Percentiles rank a stretch among this genome's conserved stretches.
Conservation (phyloP, 2,113 vertebrate genomes). For the Butastur rufipennis region DNA sequence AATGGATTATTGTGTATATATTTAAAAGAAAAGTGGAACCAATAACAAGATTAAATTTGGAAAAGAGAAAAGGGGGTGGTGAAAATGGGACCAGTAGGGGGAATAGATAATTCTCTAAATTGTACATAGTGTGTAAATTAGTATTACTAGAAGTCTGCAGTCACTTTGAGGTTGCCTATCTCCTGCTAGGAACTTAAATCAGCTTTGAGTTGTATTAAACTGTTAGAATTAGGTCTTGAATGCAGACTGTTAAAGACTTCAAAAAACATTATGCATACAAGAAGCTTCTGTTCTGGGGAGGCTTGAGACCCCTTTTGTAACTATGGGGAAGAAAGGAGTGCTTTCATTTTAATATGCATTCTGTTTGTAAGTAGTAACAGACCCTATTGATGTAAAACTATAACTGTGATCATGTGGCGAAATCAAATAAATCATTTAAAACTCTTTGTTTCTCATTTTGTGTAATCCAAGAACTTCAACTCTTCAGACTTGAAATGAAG, state of each 20-base stretch:
- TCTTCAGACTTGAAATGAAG: background rate
- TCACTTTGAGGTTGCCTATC: conserved; percentile 70
- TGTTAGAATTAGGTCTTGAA: conserved; percentile 76
- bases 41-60: conserved; percentile 44
- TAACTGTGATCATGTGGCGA: conserved; percentile 92
- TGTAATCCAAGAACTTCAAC: conserved; percentile 29
- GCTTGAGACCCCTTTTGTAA: conserved; percentile 76
- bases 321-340: conserved; percentile 75
- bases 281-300: conserved; percentile 75
- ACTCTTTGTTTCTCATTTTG: conserved; percentile 54
- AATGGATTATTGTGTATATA: conserved; percentile 78
- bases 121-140: conserved; percentile 85
- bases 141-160: conserved; percentile 72
- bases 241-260: conserved; percentile 75
- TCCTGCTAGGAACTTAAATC: conserved; percentile 75
- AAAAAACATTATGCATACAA: conserved; percentile 57
- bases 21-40: conserved; percentile 60
- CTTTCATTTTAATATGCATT: conserved; percentile 87
- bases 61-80: conserved; percentile 29
- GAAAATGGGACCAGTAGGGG: conserved; percentile 49
- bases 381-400: conserved; percentile 87
- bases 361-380: conserved; percentile 88
- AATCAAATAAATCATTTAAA: conserved; percentile 89
- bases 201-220: conserved; percentile 73
- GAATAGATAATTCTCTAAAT: conserved; percentile 62